Conservation (phyloP, 2,888 invertebrate species). For the Drosophila lacicola region DNA sequence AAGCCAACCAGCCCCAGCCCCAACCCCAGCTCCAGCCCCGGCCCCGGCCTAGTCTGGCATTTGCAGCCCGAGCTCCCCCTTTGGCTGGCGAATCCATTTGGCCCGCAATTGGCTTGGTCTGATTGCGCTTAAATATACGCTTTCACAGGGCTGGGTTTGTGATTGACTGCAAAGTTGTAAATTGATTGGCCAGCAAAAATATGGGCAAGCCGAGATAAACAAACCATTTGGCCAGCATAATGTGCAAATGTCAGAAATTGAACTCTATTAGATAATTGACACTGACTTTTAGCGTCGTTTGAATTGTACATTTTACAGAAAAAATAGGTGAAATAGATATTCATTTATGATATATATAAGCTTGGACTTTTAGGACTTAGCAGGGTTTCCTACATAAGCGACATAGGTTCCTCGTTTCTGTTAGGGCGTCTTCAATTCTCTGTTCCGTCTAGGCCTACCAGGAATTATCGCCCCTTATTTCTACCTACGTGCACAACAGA, state of each 20-base stretch:
- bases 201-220: conserved; percentile 52
- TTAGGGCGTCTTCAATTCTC: too few species aligned
- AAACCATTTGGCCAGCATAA: conserved; percentile 44
- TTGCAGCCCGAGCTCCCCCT: conserved; percentile 8
- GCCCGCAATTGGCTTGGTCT: conserved; percentile 67
- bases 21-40: not conserved
- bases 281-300: not conserved
- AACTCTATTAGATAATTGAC: conserved; percentile 30
- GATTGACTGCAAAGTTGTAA: conserved; percentile 70
- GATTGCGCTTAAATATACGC: conserved; percentile 60
- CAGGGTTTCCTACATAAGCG: too few species aligned
- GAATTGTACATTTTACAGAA: not conserved
- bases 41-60: not conserved
- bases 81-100: conserved; percentile 21
- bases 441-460: too few species aligned
- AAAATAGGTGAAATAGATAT: not conserved
- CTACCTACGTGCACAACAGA: too few species aligned
- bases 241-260: conserved; percentile 21
- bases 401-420: too few species aligned
- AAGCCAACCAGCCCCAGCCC: conserved; percentile 22
- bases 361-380: too few species aligned
- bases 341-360: not conserved
- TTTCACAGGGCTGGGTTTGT: conserved; percentile 58
- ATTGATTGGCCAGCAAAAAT: conserved; percentile 63
- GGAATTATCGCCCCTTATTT: too few species aligned